phyloP scores from a whole-genome alignment of 2,113 vertebrate species.

The Cariama cristata region DNA sequence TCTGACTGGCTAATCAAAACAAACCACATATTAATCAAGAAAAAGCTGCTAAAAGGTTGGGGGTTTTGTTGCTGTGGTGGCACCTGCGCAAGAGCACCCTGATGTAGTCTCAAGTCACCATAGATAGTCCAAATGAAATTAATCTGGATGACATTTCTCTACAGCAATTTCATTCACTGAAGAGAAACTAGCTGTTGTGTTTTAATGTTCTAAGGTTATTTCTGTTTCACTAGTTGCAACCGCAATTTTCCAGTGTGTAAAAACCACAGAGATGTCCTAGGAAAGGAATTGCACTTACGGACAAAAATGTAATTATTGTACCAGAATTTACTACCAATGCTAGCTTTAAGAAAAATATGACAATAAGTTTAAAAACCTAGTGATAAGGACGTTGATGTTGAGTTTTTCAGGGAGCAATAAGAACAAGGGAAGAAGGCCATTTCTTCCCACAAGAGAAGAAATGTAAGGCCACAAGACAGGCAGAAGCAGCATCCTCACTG shows the following conservation, averaged over 20 bases:
- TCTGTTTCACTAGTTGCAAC: not conserved
- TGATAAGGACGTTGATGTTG: not conserved
- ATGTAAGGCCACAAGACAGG: not conserved
- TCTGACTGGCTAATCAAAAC: not conserved
- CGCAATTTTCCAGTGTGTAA: not conserved
- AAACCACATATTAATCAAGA: not conserved
- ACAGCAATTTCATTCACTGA: not conserved
- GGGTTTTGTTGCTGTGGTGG: not conserved
- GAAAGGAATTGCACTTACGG: not conserved
- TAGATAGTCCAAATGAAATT: not conserved
- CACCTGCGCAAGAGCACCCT: not conserved
- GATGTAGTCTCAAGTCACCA: not conserved
- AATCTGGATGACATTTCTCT: not conserved
- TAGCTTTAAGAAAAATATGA: not conserved
- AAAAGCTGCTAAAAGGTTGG: not conserved
- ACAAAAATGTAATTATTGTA: not conserved
- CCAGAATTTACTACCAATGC: not conserved
- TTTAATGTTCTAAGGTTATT: not conserved
- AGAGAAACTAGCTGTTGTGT: not conserved
- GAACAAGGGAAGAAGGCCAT: not conserved
- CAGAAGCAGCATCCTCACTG: not conserved
- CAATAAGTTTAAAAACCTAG: not conserved
- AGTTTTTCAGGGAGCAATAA: not conserved
- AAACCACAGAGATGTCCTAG: not conserved
- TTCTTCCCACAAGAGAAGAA: not conserved